Conservation (phyloP, 2,113 vertebrate species). For the Catharus fuscescens region DNA sequence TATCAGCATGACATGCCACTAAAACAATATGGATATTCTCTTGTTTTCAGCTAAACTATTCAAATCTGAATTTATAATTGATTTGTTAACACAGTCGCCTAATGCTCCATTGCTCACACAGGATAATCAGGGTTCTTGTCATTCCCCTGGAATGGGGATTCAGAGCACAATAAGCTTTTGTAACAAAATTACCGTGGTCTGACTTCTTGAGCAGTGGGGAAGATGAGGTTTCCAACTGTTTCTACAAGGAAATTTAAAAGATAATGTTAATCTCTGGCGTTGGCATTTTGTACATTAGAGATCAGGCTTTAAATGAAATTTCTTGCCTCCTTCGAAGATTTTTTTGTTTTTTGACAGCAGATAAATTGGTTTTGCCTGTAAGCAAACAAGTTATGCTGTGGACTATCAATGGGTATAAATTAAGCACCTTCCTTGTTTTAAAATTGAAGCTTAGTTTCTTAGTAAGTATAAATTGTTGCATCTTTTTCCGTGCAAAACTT, state of each 20-base stretch:
- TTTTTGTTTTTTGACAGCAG: background rate
- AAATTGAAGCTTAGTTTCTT: background rate
- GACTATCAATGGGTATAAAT: background rate
- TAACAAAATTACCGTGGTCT: background rate
- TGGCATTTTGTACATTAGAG: background rate
- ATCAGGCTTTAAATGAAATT: background rate
- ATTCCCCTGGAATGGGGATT: background rate
- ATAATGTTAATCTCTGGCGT: background rate
- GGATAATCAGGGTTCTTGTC: background rate
- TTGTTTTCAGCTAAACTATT: conserved; percentile 20
- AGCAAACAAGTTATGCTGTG: background rate
- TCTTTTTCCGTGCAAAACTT: background rate
- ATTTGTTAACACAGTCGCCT: background rate
- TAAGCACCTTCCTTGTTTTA: background rate
- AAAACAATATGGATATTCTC: background rate
- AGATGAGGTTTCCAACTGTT: conserved; percentile 42
- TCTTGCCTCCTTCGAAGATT: background rate
- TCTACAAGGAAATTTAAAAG: background rate
- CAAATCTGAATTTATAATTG: background rate
- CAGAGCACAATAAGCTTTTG: background rate
- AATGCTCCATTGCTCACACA: background rate
- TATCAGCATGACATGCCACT: background rate
- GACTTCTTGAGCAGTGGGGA: background rate
- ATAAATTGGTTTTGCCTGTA: background rate
- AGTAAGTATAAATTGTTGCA: background rate